phyloP scores from a whole-genome alignment of 2,888 invertebrate genomes.

The Parascotia fuliginaria region DNA sequence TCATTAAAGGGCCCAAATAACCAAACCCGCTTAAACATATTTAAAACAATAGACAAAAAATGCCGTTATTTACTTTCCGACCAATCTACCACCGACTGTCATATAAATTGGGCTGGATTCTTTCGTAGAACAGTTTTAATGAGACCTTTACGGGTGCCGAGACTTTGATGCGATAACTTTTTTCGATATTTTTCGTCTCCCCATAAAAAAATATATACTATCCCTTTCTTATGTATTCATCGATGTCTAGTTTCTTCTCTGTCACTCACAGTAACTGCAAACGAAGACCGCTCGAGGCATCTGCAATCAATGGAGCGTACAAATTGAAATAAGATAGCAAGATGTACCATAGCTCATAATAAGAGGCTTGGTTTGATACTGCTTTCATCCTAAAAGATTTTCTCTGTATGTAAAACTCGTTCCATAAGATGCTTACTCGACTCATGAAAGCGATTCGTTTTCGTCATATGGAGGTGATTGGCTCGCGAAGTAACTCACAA shows the following conservation, averaged over 20 bases:
- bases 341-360: constrained; percentile 74
- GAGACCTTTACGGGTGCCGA: constrained; percentile 77
- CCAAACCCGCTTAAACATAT: constrained; percentile 47
- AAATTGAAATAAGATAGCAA: constrained; percentile 84
- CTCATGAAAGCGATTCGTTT: constrained; percentile 41
- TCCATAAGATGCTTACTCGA: constrained; percentile 37
- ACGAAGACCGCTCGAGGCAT: constrained; percentile 75
- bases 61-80: constrained; percentile 75
- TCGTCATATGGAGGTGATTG: constrained; percentile 46
- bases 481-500: constrained; percentile 52
- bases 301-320: constrained; percentile 85
- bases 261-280: constrained; percentile 66
- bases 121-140: constrained; percentile 82
- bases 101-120: constrained; percentile 81
- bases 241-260: constrained; percentile 52
- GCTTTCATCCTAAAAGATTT: constrained; percentile 47
- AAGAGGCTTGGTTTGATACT: constrained; percentile 53
- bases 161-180: constrained; percentile 84
- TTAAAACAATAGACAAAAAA: constrained; percentile 68
- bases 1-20: constrained; percentile 23
- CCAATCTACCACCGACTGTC: constrained; percentile 72
- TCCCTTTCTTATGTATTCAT: constrained; percentile 55
- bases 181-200: constrained; percentile 79
- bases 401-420: constrained; percentile 60
- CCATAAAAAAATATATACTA: constrained; percentile 65